Evolutionary conservation across 2,113 vertebrate species (phyloP).

Genomic region (Phoxinus phoxinus): DNA sequence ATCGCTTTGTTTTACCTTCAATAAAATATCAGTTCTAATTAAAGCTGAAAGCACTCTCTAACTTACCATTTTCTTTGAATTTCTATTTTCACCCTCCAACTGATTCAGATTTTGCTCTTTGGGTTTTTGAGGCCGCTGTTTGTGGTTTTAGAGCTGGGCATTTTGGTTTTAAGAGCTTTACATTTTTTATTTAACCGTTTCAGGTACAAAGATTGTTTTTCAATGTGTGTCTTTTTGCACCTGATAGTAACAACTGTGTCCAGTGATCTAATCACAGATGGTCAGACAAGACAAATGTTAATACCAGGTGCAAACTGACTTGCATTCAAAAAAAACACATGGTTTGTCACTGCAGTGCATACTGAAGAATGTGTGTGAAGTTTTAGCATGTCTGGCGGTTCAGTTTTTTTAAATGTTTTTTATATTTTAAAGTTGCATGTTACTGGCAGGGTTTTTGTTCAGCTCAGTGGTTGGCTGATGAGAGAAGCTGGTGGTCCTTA

Average conservation of each 20-base stretch:
- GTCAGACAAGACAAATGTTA: not conserved
- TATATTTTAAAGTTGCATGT: not conserved
- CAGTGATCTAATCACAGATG: not conserved
- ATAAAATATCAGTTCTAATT: not conserved
- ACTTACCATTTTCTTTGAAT: not conserved
- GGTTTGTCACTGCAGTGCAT: not conserved
- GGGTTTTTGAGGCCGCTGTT: not conserved
- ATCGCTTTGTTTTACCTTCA: not conserved
- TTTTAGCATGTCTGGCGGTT: not conserved
- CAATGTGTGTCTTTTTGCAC: not conserved
- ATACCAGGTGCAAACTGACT: not conserved
- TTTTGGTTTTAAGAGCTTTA: not conserved
- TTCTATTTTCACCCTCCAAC: not conserved
- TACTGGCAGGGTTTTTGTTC: too few relatives aligned
- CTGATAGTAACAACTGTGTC: not conserved
- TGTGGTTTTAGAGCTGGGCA: not conserved
- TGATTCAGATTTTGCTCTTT: not conserved
- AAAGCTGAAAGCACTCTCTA: not conserved
- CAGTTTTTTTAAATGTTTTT: not conserved
- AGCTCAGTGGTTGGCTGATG: too few relatives aligned
- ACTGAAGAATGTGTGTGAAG: not conserved
- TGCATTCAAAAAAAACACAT: not conserved
- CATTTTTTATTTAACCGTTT: not conserved
- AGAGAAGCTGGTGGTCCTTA: too few relatives aligned
- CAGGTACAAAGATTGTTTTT: not conserved